Base-by-base conservation (phyloP, 2,888 invertebrate genomes). In the Drosophila melanosoma region DNA sequence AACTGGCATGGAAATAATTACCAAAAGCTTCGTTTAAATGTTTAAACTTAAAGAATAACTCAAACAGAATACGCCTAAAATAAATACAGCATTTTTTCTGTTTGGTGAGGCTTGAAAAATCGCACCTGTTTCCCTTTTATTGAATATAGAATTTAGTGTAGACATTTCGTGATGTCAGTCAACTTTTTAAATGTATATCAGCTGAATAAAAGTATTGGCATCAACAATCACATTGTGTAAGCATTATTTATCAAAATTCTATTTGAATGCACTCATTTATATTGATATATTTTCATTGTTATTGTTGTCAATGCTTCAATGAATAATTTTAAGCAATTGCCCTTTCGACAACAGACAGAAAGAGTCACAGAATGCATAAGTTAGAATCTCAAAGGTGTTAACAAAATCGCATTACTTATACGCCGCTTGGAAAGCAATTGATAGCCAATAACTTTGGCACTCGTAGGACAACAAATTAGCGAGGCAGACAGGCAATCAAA, bases 1-100 rank as follows among this genome's bases (percentile, higher is more conserved):
- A 65, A 75, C 62, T 80, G 79, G 66, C 63, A 72, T 79, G 80
- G 73, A 72, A 82, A 87, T 82, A 82, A 84, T 85, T 78, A 84
- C 66, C 80, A 59, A 74, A 79, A 74, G 79, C 82, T 40, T 51
- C 52, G 20, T 67, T 74, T 49, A 40, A 51, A 12, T 36, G 17
- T 11, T 12, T n/a, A 12, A 57, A 64, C 35, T 45, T 10, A 32
- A 38, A 51, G 29, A 26, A 10, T 51, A 26, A n/a, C 26, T 11
- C 20, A 7, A 51, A n/a, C 17, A 1, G 26, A 29, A 11, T n/a
- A n/a, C 15, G 17, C n/a, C 15, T 8, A 26, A 48, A 45, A 23
- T 36, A 15, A 33, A 53, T 5, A 11, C 29, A n/a, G 11, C 17
- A 8, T 8, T 15, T 15, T 15, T 23, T 29, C 20, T 4, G 29